A percentile compares a stretch with the other conserved stretches of the same genome.
Conservation (phyloP, 1,140 invertebrate genomes). For the Brachionus plicatilis region DNA sequence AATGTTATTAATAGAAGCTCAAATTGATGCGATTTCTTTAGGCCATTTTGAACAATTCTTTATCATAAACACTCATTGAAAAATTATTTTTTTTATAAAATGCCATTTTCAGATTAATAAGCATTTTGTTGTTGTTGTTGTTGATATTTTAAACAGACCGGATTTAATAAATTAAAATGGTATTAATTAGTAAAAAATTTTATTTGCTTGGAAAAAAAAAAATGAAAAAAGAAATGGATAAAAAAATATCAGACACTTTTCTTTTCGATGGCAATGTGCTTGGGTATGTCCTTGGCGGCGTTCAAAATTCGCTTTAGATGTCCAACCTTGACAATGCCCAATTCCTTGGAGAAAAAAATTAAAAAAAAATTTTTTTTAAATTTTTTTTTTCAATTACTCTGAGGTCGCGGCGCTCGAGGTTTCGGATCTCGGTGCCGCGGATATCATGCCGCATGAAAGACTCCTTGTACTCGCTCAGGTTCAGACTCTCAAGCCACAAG, state of each 20-base stretch:
- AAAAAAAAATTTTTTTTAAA: not conserved
- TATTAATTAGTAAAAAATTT: not conserved
- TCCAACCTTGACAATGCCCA: constrained; percentile 84
- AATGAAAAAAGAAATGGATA: not conserved
- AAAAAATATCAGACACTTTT: constrained; percentile 27
- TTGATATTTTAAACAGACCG: not conserved
- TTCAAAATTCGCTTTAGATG: constrained; percentile 88
- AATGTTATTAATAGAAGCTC: not conserved
- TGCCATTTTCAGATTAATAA: not conserved
- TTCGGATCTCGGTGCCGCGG: constrained; percentile 77
- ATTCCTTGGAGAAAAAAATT: constrained; percentile 61
- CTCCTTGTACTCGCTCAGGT: constrained; percentile 72
- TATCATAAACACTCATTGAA: not conserved
- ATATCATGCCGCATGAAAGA: constrained; percentile 83
- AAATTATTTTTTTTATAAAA: not conserved
- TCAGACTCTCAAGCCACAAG: constrained; percentile 77
- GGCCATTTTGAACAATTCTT: not conserved
- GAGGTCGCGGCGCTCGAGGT: constrained; percentile 66
- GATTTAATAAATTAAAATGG: not conserved
- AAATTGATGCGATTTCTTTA: not conserved
- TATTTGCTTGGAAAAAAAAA: not conserved
- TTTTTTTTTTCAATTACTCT: constrained; percentile 47
- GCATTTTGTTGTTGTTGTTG: not conserved
- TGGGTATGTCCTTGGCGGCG: constrained; percentile 48
- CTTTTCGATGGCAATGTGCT: constrained; percentile 1